Evolutionary conservation across 2,888 invertebrate species (phyloP).

Genomic region (Drosophila kokeensis): DNA sequence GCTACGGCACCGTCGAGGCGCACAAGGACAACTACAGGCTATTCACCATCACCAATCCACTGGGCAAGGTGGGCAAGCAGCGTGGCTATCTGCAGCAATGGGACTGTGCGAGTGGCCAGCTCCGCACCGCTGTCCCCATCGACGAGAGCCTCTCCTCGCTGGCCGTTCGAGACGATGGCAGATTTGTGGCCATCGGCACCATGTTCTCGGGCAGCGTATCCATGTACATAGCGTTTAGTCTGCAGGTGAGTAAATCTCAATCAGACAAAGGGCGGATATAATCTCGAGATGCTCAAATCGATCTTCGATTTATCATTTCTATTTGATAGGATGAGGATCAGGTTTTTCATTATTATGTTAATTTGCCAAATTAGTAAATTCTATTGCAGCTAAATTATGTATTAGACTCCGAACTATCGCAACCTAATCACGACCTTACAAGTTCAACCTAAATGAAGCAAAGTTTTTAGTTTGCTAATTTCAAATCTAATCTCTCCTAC

Average conservation of each 20-base stretch:
- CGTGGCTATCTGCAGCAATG: conserved; percentile 92
- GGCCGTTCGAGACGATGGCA: conserved; percentile 95
- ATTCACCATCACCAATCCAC: conserved; percentile 93
- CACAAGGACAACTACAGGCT: conserved; percentile 88
- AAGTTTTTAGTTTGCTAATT: neutral
- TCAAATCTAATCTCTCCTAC: neutral
- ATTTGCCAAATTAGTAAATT: neutral
- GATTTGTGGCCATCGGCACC: conserved; percentile 96
- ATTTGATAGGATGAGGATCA: no score
- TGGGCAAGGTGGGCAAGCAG: conserved; percentile 89
- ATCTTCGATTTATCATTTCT: neutral
- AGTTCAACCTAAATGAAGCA: neutral
- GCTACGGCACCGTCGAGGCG: conserved; percentile 91
- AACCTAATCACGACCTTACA: neutral
- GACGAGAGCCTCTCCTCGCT: conserved; percentile 93
- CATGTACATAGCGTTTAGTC: conserved; percentile 95
- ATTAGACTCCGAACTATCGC: no score
- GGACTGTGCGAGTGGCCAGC: conserved; percentile 88
- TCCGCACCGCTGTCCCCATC: conserved; percentile 87
- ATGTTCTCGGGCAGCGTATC: conserved; percentile 97
- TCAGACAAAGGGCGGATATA: neutral
- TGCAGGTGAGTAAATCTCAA: conserved; percentile 88
- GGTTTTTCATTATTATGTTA: neutral
- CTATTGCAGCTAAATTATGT: no score
- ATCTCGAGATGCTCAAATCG: neutral